These are phyloP conservation scores for Drosophila kepulauana DNA, from an alignment of 1,140 invertebrate genomes.

Conservation along the genomic window DNA sequence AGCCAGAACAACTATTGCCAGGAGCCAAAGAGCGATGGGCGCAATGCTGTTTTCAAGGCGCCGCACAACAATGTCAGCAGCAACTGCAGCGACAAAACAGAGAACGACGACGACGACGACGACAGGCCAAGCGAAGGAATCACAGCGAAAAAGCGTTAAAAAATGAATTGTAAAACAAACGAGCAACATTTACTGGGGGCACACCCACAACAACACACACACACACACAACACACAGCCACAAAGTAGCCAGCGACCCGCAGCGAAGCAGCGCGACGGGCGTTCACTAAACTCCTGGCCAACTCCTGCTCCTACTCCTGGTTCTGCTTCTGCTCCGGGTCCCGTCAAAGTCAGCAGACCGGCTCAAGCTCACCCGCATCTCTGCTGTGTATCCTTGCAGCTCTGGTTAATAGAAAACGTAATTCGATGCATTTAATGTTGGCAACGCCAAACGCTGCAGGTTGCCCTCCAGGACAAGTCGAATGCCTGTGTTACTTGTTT, in stretches of 20 bases:
- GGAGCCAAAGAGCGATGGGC: constrained; percentile 12
- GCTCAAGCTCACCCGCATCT: constrained; percentile 31
- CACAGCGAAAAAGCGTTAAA: constrained; percentile 80
- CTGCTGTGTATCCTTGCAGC: constrained; percentile 1
- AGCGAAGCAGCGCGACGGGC: constrained; percentile 21
- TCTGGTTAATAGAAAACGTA: constrained; percentile 79
- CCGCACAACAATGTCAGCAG: constrained; percentile 79
- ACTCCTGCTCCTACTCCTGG: constrained; percentile 5
- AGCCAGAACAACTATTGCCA: constrained; percentile 1
- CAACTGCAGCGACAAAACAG: constrained; percentile 34
- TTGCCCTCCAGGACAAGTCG: constrained; percentile 13
- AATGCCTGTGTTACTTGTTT: constrained; percentile 13
- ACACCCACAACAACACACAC: constrained; percentile 22
- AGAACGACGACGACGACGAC: constrained; percentile 40
- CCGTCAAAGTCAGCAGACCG: constrained; percentile 50
- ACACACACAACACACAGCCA: constrained; percentile 33
- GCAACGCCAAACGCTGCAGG: constrained; percentile 61
- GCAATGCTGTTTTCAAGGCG: constrained; percentile 70
- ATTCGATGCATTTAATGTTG: constrained; percentile 83
- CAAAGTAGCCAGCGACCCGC: constrained; percentile 71
- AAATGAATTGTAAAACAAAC: constrained; percentile 83
- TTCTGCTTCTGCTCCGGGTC: constrained; percentile 19
- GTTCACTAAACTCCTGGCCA: constrained; percentile 16
- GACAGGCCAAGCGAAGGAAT: constrained; percentile 53
- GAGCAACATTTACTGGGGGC: constrained; percentile 71